phyloP scores from a whole-genome alignment of 1,140 invertebrate genomes.

The Lepeophtheirus salmonis region DNA sequence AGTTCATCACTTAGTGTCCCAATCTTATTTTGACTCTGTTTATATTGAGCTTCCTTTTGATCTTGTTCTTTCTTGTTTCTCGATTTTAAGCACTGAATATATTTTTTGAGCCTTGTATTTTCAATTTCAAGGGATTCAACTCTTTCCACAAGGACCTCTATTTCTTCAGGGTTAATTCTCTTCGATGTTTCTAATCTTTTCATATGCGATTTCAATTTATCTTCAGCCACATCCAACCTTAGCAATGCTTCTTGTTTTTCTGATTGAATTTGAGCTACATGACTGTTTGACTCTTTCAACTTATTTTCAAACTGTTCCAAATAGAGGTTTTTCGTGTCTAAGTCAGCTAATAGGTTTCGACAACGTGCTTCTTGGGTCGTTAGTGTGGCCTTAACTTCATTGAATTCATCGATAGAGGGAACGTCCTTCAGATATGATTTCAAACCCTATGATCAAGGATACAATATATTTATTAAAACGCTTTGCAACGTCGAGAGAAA shows the following conservation, averaged over 20 bases:
- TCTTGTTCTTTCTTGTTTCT: background rate
- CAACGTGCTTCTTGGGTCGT: background rate
- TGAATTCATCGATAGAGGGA: background rate
- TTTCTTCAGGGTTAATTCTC: background rate
- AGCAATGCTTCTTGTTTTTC: background rate
- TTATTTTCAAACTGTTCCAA: background rate
- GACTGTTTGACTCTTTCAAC: background rate
- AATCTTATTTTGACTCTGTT: background rate
- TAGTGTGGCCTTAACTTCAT: background rate
- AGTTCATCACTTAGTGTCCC: background rate
- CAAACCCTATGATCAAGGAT: background rate
- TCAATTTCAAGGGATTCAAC: background rate
- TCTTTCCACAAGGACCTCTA: background rate
- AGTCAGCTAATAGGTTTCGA: background rate
- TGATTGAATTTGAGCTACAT: background rate
- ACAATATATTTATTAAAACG: no score
- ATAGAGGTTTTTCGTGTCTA: background rate
- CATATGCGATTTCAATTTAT: background rate
- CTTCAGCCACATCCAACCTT: background rate
- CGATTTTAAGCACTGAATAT: background rate
- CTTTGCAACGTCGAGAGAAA: no score
- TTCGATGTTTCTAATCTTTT: background rate
- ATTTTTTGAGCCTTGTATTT: background rate
- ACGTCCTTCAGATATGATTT: background rate
- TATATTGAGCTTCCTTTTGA: background rate